phyloP scores from a whole-genome alignment of 1,140 invertebrate genomes.

The Saccostrea echinata region DNA sequence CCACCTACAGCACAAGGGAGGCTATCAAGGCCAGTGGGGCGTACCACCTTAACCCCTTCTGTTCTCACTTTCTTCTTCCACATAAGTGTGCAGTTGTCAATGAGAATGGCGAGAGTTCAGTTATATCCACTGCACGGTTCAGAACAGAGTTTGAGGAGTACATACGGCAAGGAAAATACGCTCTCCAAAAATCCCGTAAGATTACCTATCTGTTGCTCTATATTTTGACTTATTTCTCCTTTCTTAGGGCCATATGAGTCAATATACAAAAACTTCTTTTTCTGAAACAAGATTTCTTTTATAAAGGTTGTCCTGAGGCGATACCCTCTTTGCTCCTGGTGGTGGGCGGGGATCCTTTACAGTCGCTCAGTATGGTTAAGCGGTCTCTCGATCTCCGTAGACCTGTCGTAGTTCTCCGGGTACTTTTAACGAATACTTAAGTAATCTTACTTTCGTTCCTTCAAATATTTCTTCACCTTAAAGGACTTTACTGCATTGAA shows the following conservation, averaged over 20 bases:
- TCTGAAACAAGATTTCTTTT: background rate
- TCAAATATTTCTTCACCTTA: too few species aligned
- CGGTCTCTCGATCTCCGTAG: background rate
- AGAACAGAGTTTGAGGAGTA: constrained; percentile 33
- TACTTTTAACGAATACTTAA: background rate
- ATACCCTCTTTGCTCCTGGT: background rate
- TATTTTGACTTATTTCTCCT: background rate
- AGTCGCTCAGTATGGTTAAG: constrained; percentile 24
- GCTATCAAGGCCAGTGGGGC: background rate
- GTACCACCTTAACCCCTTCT: constrained; percentile 19
- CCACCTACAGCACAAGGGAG: constrained; percentile 15
- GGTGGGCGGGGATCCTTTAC: background rate
- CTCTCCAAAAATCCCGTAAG: background rate
- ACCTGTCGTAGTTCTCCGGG: constrained; percentile 2
- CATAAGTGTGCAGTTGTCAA: background rate
- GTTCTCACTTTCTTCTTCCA: constrained; percentile 29
- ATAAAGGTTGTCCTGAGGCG: background rate
- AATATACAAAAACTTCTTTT: background rate
- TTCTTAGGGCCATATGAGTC: too few species aligned
- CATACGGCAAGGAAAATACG: constrained; percentile 21
- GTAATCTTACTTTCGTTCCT: background rate
- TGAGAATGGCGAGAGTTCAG: background rate
- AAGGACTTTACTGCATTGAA: background rate
- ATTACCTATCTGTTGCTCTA: background rate
- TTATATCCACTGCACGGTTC: constrained; percentile 24